Conservation (phyloP, 1,140 invertebrate species). For the Zophobas morio region DNA sequence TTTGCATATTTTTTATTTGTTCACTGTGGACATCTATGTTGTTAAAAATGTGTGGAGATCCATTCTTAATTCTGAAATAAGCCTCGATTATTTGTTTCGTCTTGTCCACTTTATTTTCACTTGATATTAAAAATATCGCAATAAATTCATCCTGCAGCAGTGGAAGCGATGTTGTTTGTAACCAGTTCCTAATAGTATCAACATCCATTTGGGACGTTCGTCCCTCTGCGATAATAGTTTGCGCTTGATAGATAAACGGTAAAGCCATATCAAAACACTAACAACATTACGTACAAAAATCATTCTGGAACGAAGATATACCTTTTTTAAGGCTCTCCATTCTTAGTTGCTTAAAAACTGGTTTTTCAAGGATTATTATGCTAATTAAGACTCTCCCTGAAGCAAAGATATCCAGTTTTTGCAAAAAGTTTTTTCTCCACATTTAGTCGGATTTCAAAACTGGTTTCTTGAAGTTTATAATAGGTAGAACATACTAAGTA, state of each 20-base stretch:
- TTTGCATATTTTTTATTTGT: constrained; percentile 60
- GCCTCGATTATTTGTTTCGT: constrained; percentile 72
- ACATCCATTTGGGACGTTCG: neutral
- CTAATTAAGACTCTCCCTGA: too few relatives aligned
- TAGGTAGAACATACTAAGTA: too few relatives aligned
- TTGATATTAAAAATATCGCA: constrained; percentile 73
- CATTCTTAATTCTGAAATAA: constrained; percentile 71
- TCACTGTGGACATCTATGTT: constrained; percentile 65
- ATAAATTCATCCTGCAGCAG: constrained; percentile 55
- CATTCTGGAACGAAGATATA: too few relatives aligned
- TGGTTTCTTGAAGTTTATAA: too few relatives aligned
- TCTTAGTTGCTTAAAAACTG: too few relatives aligned
- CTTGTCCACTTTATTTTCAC: constrained; percentile 70
- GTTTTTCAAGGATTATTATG: too few relatives aligned
- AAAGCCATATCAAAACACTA: neutral
- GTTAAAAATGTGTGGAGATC: constrained; percentile 72
- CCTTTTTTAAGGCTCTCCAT: too few relatives aligned
- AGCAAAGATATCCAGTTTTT: too few relatives aligned
- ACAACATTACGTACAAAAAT: too few relatives aligned
- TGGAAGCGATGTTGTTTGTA: neutral
- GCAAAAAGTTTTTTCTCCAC: too few relatives aligned
- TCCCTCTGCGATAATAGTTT: neutral
- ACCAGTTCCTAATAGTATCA: neutral
- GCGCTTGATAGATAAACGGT: neutral
- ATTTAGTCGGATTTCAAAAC: too few relatives aligned